Percentiles rank a stretch among this genome's conserved stretches.
phyloP scores from a whole-genome alignment of 2,113 vertebrate species.

The Aptenodytes forsteri region DNA sequence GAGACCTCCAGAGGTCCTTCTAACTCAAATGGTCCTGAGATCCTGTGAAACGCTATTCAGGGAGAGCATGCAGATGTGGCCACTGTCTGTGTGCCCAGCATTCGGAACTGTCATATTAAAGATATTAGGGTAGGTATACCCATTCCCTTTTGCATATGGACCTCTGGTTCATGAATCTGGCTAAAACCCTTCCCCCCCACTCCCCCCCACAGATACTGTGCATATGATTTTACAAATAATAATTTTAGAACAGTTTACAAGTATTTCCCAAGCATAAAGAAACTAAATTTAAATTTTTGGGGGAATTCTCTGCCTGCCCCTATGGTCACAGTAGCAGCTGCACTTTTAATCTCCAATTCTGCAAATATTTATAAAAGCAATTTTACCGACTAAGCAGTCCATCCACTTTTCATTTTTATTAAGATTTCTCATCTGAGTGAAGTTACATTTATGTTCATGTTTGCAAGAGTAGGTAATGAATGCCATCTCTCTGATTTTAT shows the following conservation, averaged over 20 bases:
- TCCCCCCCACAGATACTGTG: background rate
- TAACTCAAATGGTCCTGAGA: background rate
- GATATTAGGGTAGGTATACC: background rate
- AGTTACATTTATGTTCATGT: background rate
- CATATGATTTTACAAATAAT: background rate
- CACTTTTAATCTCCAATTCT: background rate
- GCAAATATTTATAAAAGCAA: background rate
- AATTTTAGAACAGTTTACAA: background rate
- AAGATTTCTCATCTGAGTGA: background rate
- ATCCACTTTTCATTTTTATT: background rate
- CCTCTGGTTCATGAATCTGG: background rate
- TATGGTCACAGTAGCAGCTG: background rate
- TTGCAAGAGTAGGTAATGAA: background rate
- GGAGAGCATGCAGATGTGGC: background rate
- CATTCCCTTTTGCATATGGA: background rate
- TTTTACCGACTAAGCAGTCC: background rate
- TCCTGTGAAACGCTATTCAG: background rate
- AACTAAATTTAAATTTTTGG: background rate
- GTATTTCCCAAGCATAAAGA: background rate
- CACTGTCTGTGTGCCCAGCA: background rate
- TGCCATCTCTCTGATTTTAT: background rate
- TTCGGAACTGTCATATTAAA: background rate
- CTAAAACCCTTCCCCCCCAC: background rate
- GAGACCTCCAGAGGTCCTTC: background rate
- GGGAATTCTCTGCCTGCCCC: background rate